These are phyloP conservation scores for Drosophila sordidapex DNA, from an alignment of 2,888 invertebrate species.

Conservation along the genomic window DNA sequence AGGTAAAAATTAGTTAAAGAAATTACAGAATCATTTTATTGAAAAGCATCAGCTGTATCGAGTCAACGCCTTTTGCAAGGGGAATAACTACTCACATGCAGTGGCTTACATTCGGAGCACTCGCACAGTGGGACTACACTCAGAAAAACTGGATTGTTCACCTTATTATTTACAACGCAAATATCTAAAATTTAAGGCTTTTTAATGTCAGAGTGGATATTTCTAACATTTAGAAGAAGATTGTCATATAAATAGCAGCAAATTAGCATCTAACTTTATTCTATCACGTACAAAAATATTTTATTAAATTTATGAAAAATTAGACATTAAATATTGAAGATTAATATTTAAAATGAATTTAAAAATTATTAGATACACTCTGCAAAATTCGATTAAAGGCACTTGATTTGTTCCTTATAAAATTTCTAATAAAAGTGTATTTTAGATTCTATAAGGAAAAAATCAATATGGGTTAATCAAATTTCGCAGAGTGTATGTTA, in stretches of 20 bases:
- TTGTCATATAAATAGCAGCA: no score
- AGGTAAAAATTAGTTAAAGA: background rate
- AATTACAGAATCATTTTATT: background rate
- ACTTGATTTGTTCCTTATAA: no score
- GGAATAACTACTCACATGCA: background rate
- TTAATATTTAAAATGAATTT: background rate
- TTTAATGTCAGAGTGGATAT: background rate
- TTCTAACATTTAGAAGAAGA: background rate
- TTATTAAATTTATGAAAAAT: no score
- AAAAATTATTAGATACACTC: background rate
- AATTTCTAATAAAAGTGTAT: no score
- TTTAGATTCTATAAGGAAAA: no score
- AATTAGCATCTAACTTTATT: no score
- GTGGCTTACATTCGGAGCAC: background rate
- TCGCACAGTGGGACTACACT: background rate
- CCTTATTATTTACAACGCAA: background rate
- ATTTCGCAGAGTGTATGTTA: no score
- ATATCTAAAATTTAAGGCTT: background rate
- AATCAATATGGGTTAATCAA: no score
- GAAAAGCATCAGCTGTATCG: background rate
- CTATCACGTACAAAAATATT: no score
- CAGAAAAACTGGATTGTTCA: background rate
- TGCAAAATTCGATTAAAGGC: no score
- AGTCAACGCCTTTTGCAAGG: background rate
- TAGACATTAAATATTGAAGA: background rate